A percentile compares a stretch with the other conserved stretches of the same genome.
Evolutionary conservation across 2,113 vertebrate species (phyloP).

Genomic region (Passer montanus): DNA sequence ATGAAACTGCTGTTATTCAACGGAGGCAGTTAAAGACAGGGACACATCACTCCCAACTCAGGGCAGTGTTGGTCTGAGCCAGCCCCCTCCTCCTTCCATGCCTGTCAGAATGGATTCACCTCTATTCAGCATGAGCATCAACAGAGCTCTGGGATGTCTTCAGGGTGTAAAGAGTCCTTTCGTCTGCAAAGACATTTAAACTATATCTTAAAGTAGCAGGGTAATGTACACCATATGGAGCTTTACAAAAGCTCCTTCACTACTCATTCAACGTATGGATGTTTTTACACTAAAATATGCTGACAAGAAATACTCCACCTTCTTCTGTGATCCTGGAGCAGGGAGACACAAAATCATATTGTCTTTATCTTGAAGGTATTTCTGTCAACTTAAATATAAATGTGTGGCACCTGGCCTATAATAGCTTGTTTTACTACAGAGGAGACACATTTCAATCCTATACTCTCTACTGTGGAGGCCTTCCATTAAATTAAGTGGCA

Average conservation of each 20-base stretch:
- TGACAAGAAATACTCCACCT: background rate
- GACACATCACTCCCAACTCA: background rate
- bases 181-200: background rate
- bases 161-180: background rate
- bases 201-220: background rate
- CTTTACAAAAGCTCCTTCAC: background rate
- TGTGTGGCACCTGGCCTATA: background rate
- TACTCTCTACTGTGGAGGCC: background rate
- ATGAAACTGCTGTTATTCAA: background rate
- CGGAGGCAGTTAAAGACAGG: background rate
- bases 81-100: accelerated
- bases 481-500: background rate
- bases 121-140: background rate
- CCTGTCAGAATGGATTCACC: background rate
- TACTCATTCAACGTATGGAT: background rate
- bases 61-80: background rate
- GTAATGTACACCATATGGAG: background rate
- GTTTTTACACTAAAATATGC: background rate
- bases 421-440: background rate
- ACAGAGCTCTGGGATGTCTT: background rate
- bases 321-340: background rate
- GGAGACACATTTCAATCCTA: background rate
- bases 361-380: background rate
- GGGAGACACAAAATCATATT: background rate
- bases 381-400: background rate